Conservation (phyloP, 2,888 invertebrate genomes). For the Clitarchus hookeri region DNA sequence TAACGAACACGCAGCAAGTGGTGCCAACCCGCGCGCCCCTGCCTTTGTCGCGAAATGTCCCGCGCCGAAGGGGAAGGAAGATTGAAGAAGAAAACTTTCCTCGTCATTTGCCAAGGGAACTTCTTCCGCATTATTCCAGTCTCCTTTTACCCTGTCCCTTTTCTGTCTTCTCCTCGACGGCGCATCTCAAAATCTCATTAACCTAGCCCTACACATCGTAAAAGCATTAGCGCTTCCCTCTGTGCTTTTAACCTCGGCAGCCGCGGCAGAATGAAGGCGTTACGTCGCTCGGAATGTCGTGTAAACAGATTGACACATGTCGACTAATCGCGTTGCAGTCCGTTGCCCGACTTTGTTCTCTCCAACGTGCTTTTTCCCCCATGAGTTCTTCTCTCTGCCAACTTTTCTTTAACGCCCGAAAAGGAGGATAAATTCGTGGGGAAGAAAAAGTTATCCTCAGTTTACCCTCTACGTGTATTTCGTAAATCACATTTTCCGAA, state of each 20-base stretch:
- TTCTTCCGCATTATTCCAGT: conserved; percentile 6
- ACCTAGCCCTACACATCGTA: not conserved
- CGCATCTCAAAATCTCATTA: conserved; percentile 9
- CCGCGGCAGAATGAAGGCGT: not conserved
- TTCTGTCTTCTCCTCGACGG: not conserved
- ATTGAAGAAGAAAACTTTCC: conserved; percentile 14
- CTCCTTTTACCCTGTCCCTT: not conserved
- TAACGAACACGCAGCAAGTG: conserved; percentile 1
- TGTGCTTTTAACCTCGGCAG: not conserved
- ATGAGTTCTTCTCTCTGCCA: not conserved
- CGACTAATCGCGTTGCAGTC: conserved; percentile 14
- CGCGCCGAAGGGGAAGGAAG: not conserved
- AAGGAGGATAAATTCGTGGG: not conserved
- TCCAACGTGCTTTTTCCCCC: not conserved
- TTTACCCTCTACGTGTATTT: not conserved
- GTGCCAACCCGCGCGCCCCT: not conserved
- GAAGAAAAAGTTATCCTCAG: not conserved
- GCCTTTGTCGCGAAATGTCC: not conserved
- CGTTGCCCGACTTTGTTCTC: not conserved
- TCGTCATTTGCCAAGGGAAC: conserved; percentile 14
- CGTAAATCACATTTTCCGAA: not conserved
- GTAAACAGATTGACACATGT: conserved; percentile 2
- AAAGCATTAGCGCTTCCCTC: conserved; percentile 1
- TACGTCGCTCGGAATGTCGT: not conserved
- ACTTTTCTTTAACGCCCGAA: not conserved